Evolutionary conservation across 35 echinoderm and acorn worm genomes (phyloP), one percentile per base, ranked within the genome.

Genomic region (Apostichopus japonicus): DNA sequence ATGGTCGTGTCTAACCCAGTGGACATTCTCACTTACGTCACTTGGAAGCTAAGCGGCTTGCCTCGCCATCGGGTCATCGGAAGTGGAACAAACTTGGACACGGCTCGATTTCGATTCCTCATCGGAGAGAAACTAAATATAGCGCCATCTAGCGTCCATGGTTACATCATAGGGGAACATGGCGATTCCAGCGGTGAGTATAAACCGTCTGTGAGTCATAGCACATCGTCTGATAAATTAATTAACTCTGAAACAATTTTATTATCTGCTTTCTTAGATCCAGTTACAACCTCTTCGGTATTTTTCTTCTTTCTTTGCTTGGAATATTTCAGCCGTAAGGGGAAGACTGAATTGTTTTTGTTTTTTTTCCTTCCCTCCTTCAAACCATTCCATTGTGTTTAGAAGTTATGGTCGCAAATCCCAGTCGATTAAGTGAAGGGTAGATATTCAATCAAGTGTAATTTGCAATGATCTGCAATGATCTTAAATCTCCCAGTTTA

Each of bases 1-100:
- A 82, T 98, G 55, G 89, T 98, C 0, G 96, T 98, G 19, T 91
- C 94, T n/a, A 98, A 98, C 84, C 96, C 96, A n/a, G 96, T 98
- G 13, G 96, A 98, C 77, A 89, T 98, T 77, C 56, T 98, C 55
- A 98, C 96, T 1, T 98, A 95, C 51, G 94, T 98, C 19, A 90
- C 96, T 4, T 98, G 96, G 96, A 98, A 95, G 56, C 71, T 98
- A 5, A 98, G 96, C 82, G 96, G 96, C 8, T 78, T 98, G 88
- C 96, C 96, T 21, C 51, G 58, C 15, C 92, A 98, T 65, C 77
- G 94, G 15, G 96, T 98, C 71, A 63, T 98, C 56, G 96, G 96
- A 19, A 93, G 94, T 83, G 96, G 96, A 9, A 98, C 96, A 0
- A 98, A 98, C 92, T 63, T 98, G 75, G 96, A 98, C 59, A 95